Conservation (phyloP, 2,797 vertebrate species). For the Buphagus erythrorhynchus region DNA sequence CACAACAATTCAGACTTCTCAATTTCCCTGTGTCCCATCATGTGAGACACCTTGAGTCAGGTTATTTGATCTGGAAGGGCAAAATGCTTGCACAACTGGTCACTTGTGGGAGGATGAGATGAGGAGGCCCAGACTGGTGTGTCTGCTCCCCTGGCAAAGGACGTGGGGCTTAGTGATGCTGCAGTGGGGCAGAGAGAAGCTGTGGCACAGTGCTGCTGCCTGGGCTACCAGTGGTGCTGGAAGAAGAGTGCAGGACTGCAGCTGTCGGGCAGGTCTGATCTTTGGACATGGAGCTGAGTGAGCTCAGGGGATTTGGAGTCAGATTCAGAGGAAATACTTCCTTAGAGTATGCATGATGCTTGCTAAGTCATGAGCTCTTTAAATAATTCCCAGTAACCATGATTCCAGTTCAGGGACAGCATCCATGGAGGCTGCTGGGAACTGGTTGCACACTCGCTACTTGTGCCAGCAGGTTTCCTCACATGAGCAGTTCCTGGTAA, state of each 20-base stretch:
- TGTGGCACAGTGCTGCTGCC: background rate
- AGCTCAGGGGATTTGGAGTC: fast-evolving
- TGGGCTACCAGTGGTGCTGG: fast-evolving
- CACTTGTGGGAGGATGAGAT: background rate
- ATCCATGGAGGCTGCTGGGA: background rate
- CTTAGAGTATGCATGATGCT: fast-evolving
- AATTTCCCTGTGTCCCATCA: slow-evolving; percentile 25
- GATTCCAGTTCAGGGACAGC: background rate
- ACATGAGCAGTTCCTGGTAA: background rate
- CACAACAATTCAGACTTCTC: slow-evolving; percentile 14
- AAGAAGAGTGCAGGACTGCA: background rate
- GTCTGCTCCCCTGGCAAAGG: background rate
- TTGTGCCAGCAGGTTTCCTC: background rate
- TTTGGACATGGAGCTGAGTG: background rate
- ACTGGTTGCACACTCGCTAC: background rate
- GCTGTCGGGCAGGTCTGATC: fast-evolving
- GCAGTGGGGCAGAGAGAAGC: background rate
- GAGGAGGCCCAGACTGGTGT: background rate
- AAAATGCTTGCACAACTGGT: background rate
- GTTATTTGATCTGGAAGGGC: slow-evolving; percentile 51
- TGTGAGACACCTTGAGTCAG: slow-evolving; percentile 41
- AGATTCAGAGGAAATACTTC: background rate
- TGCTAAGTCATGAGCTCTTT: background rate
- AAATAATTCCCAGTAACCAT: background rate
- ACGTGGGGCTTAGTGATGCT: fast-evolving